Base-by-base conservation (phyloP, 53 echinoderm and acorn worm genomes). In the Temnopleurus reevesii region DNA sequence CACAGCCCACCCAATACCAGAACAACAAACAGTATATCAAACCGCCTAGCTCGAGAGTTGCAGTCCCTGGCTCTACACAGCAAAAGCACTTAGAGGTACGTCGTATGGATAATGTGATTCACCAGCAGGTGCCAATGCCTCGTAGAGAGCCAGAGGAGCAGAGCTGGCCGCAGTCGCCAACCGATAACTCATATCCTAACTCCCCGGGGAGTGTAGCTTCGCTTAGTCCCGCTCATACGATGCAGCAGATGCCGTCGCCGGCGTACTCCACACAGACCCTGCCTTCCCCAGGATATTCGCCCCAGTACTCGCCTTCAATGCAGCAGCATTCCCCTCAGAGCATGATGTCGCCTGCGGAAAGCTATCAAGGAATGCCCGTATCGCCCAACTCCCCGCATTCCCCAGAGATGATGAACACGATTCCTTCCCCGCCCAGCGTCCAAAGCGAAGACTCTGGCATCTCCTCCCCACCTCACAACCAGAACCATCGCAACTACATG, bases 351-450 rank as follows among this genome's bases (percentile, higher is more conserved):
- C 61, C 86, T 15, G 84, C 7, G 2, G 61, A n/a, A 2, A 45
- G 61, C 63, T 44, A 43, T 61, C 26, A 83, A 21, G 83, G 53
- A 31, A 86, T 87, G 88, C 66, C 88, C 65, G 47, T 71, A 23
- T 87, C 88, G 25, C 88, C 88, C 15, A 59, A 60, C 29, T 65
- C 88, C 1, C 88, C 88, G 12, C 9, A 35, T 12, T 87, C 88
- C 12, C 88, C 71, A 2, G 65, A 87, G 12, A 53, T 21, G 26
- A 53, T 66, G 47, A 17, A 33, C 23, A 38, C 27, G 5, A 2
- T 86, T 26, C 31, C 21, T 9, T 55, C 88, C 49, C 88, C 88
- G n/a, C 88, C 65, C 10, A 87, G 88, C n/a, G 88, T 87, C 71
- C 53, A 49, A n/a, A 64, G 65, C 13, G 85, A 43, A 8, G 88